These are phyloP conservation scores for Eriosoma lanigerum DNA, from an alignment of 1,140 invertebrate species.

Conservation along the genomic window DNA sequence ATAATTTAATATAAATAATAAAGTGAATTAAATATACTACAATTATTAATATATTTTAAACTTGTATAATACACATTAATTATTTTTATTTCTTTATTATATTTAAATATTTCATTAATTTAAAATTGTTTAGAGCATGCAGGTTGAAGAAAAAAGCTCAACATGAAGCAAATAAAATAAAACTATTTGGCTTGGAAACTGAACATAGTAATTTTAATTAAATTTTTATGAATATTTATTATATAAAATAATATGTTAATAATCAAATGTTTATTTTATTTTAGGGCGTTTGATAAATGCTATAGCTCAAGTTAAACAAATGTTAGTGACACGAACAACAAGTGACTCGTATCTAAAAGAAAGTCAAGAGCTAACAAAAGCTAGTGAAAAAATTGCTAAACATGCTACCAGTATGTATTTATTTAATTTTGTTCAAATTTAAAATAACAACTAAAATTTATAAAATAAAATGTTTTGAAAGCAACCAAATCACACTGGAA, in stretches of 20 bases:
- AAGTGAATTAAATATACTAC: too few relatives aligned
- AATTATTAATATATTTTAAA: too few relatives aligned
- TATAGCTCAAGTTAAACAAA: conserved; percentile 68
- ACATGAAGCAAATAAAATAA: conserved; percentile 93
- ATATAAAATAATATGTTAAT: not conserved
- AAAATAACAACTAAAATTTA: too few relatives aligned
- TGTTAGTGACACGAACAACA: conserved; percentile 65
- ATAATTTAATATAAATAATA: too few relatives aligned
- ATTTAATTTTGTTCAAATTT: too few relatives aligned
- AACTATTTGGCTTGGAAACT: conserved; percentile 86
- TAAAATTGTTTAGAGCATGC: conserved; percentile 89
- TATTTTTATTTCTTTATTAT: too few relatives aligned
- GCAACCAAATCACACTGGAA: too few relatives aligned
- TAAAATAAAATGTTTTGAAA: too few relatives aligned
- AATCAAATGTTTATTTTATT: conserved; percentile 55
- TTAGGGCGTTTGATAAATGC: conserved; percentile 68
- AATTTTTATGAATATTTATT: too few relatives aligned
- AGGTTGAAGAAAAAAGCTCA: conserved; percentile 93
- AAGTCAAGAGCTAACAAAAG: conserved; percentile 65
- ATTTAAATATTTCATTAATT: too few relatives aligned
- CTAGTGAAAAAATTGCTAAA: conserved; percentile 69
- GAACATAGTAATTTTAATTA: conserved; percentile 78
- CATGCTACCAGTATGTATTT: conserved; percentile 66
- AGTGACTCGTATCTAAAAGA: conserved; percentile 60
- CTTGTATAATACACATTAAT: too few relatives aligned